Evolutionary conservation across 2,797 vertebrate genomes (phyloP).

Genomic region (Sciurus vulgaris): DNA sequence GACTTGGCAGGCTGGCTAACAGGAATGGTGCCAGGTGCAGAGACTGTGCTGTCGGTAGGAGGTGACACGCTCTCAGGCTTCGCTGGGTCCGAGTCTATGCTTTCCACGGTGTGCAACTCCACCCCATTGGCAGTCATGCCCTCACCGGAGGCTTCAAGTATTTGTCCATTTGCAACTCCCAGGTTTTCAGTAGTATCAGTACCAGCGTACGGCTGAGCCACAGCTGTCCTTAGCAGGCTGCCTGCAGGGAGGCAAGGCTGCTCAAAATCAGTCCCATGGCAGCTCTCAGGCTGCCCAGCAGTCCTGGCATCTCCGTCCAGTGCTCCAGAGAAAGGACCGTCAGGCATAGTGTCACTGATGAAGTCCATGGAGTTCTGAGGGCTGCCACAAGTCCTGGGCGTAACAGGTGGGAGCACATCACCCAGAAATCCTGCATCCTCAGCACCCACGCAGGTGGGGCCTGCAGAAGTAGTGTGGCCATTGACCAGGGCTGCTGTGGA

Average conservation of each 20-base stretch:
- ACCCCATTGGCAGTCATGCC: constrained; percentile 89
- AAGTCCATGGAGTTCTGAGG: constrained; percentile 94
- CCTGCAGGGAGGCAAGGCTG: constrained; percentile 88
- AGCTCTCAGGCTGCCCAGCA: constrained; percentile 93
- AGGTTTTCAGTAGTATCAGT: constrained; percentile 91
- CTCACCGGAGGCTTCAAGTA: constrained; percentile 90
- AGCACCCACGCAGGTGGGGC: constrained; percentile 84
- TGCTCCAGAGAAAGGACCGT: constrained; percentile 88
- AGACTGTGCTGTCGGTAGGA: constrained; percentile 88
- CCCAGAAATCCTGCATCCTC: constrained; percentile 91
- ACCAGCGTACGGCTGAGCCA: constrained; percentile 85
- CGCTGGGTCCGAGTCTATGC: constrained; percentile 86
- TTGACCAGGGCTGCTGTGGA: constrained; percentile 92
- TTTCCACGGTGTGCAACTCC: constrained; percentile 87
- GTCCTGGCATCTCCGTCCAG: constrained; percentile 92
- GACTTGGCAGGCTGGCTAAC: constrained; percentile 94
- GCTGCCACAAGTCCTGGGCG: constrained; percentile 98
- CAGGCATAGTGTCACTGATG: constrained; percentile 89
- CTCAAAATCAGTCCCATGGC: constrained; percentile 90
- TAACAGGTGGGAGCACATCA: constrained; percentile 86
- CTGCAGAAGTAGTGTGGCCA: constrained; percentile 91
- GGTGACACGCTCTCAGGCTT: constrained; percentile 89
- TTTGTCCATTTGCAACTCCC: constrained; percentile 93
- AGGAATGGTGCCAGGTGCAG: constrained; percentile 81
- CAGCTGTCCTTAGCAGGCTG: constrained; percentile 92